Percentiles rank a stretch among this genome's conserved stretches.
Evolutionary conservation across 2,888 invertebrate species (phyloP).

Genomic region (Drosophila lacicola): DNA sequence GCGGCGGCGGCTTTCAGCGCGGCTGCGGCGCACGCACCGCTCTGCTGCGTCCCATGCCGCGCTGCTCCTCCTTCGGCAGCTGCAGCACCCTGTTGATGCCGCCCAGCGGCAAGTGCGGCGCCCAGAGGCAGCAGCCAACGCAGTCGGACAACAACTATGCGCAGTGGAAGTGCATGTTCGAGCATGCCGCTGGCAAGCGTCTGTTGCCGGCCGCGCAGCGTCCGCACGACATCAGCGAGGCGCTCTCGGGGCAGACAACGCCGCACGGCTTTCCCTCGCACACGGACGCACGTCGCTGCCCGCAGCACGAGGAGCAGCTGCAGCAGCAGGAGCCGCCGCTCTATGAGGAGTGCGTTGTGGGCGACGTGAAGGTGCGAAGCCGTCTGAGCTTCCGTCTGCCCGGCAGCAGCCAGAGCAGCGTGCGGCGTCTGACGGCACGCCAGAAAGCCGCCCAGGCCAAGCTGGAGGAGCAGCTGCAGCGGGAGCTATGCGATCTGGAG

Average conservation of each 20-base stretch:
- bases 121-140: constrained; percentile 5
- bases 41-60: constrained; percentile 66
- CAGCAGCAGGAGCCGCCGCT: constrained; percentile 21
- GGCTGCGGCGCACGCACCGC: constrained; percentile 26
- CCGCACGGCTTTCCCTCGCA: constrained; percentile 76
- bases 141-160: constrained; percentile 50
- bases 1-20: constrained; percentile 25
- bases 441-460: constrained; percentile 50
- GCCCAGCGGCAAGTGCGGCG: constrained; percentile 1
- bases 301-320: neutral
- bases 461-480: constrained; percentile 58
- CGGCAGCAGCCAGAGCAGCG: constrained; percentile 8
- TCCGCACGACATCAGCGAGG: constrained; percentile 59
- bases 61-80: constrained; percentile 68
- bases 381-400: constrained; percentile 64
- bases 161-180: constrained; percentile 71
- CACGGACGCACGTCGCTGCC: constrained; percentile 61
- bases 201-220: constrained; percentile 12
- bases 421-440: constrained; percentile 45
- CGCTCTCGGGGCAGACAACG: constrained; percentile 73
- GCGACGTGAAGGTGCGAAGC: constrained; percentile 32
- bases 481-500: constrained; percentile 66
- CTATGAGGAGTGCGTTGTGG: constrained; percentile 44
- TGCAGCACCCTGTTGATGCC: constrained; percentile 51
- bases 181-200: constrained; percentile 34